Evolutionary conservation across 1,140 invertebrate genomes (phyloP).

Genomic region (Eumaeus atala): DNA sequence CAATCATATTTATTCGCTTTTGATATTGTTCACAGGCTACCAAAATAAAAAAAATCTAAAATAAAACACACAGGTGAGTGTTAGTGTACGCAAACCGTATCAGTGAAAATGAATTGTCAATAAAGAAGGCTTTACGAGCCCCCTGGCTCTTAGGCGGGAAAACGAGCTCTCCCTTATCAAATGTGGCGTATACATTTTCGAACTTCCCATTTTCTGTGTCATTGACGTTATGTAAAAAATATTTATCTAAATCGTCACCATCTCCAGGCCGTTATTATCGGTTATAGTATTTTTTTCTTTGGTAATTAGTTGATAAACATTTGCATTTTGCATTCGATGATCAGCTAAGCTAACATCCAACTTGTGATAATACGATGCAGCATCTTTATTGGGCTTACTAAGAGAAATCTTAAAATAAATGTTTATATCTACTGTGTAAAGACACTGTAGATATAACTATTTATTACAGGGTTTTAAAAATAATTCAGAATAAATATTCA

Average conservation of each 20-base stretch:
- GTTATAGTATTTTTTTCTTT: background rate
- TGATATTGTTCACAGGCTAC: too few relatives aligned
- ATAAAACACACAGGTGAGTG: too few relatives aligned
- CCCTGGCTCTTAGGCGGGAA: constrained; percentile 18
- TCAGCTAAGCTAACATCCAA: background rate
- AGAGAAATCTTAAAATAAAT: background rate
- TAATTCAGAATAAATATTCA: too few relatives aligned
- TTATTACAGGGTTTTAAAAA: too few relatives aligned
- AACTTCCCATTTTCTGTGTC: constrained; percentile 13
- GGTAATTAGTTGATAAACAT: background rate
- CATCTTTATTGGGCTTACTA: background rate
- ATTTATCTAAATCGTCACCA: background rate
- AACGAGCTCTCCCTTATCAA: constrained; percentile 24
- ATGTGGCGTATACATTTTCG: constrained; percentile 17
- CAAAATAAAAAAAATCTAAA: too few relatives aligned
- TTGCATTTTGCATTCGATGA: background rate
- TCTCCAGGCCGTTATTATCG: background rate
- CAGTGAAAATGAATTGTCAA: constrained; percentile 36
- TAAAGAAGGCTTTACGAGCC: constrained; percentile 30
- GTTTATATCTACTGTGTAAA: too few relatives aligned
- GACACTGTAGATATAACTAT: too few relatives aligned
- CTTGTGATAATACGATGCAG: background rate
- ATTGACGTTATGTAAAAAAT: background rate
- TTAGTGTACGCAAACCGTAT: constrained; percentile 11
- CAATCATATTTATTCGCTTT: too few relatives aligned